These are phyloP conservation scores for Siniperca scherzeri DNA, from an alignment of 2,797 vertebrate species.

Conservation along the genomic window DNA sequence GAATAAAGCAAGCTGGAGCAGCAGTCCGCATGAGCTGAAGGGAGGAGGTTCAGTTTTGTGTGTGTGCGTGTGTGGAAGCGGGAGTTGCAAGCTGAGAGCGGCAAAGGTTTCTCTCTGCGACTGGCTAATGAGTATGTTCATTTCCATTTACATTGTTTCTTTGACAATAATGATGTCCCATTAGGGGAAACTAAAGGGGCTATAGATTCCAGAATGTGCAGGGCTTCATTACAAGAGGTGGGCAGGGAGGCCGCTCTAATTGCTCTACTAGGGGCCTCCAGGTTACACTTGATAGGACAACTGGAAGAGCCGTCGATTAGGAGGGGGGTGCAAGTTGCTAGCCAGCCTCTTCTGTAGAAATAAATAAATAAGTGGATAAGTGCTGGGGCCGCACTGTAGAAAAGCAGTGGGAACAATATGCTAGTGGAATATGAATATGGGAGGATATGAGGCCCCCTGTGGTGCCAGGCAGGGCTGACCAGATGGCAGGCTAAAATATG, in stretches of 20 bases:
- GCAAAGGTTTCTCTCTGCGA: constrained; percentile 94
- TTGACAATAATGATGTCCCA: constrained; percentile 99
- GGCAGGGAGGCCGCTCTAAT: constrained; percentile 99
- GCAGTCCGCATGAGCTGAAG: constrained; percentile 67
- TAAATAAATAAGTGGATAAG: constrained; percentile 77
- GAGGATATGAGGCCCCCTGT: constrained; percentile 89
- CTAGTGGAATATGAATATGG: constrained; percentile 95
- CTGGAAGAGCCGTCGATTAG: constrained; percentile 90
- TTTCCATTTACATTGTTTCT: constrained; percentile 99
- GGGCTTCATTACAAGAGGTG: constrained; percentile 99
- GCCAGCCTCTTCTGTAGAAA: constrained; percentile 74
- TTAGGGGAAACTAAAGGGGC: constrained; percentile 99
- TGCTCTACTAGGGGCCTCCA: constrained; percentile 98
- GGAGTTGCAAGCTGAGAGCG: constrained; percentile 80
- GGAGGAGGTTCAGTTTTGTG: constrained; percentile 64
- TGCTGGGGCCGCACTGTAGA: constrained; percentile 79
- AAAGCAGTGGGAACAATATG: constrained; percentile 98
- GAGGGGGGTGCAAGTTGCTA: constrained; percentile 63
- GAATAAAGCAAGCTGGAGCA: constrained; percentile 73
- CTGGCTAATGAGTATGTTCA: constrained; percentile 99
- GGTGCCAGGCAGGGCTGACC: constrained; percentile 92
- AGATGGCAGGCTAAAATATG: constrained; percentile 95
- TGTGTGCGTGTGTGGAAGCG: constrained; percentile 61
- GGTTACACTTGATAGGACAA: constrained; percentile 99
- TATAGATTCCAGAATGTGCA: constrained; percentile 99